These are phyloP conservation scores for Odontocolon sp. DNA, from an alignment of 2,888 invertebrate genomes.

Conservation along the genomic window DNA sequence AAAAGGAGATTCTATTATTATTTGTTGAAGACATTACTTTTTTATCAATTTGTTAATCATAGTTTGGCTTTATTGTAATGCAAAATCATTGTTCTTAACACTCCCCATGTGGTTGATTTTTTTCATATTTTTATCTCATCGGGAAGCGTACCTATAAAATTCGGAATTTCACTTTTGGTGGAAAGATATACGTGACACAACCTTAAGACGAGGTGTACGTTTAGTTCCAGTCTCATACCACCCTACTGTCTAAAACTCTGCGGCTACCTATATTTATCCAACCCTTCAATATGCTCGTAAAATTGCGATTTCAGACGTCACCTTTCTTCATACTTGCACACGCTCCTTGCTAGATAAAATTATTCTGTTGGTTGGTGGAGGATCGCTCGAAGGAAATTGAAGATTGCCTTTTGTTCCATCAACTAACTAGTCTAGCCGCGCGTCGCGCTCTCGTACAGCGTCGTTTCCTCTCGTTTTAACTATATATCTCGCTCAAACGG, in stretches of 20 bases:
- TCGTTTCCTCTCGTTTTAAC: slow-evolving; percentile 5
- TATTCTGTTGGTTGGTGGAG: slow-evolving; percentile 32
- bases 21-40: too few species aligned
- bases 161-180: too few species aligned
- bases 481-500: background rate
- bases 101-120: too few species aligned
- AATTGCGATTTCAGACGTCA: slow-evolving; percentile 37
- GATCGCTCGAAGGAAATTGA: slow-evolving; percentile 35
- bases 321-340: slow-evolving; percentile 6
- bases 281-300: slow-evolving; percentile 44
- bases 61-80: too few species aligned
- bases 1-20: too few species aligned
- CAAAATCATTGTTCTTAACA: too few species aligned
- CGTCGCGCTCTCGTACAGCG: slow-evolving; percentile 12
- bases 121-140: background rate
- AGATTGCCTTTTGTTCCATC: slow-evolving; percentile 40
- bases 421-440: background rate
- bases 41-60: too few species aligned
- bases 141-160: background rate
- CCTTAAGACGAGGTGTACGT: background rate
- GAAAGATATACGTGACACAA: too few species aligned
- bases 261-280: slow-evolving; percentile 41
- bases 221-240: slow-evolving; percentile 18
- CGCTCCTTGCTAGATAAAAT: slow-evolving; percentile 45
- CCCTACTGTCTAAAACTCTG: slow-evolving; percentile 1